phyloP scores from a whole-genome alignment of 2,888 invertebrate genomes.

The Drosophila multiciliata region DNA sequence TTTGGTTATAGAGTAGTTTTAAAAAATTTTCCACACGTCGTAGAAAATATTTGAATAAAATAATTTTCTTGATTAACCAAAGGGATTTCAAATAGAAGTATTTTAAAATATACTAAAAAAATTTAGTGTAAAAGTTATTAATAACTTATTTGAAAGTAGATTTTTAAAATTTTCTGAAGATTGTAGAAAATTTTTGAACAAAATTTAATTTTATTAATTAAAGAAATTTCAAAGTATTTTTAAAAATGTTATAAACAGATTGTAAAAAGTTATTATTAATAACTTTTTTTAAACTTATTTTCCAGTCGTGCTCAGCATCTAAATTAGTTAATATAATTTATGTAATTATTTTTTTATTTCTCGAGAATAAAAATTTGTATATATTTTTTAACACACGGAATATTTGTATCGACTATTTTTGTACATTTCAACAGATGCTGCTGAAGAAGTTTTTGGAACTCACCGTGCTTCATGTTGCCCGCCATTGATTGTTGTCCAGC shows the following conservation, averaged over 20 bases:
- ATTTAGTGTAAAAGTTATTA: neutral
- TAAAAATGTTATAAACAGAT: neutral
- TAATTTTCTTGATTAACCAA: neutral
- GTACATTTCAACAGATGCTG: neutral
- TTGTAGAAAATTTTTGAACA: neutral
- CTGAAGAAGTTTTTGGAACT: constrained; percentile 20
- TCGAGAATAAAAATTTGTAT: neutral
- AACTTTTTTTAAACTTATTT: neutral
- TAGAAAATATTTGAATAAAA: neutral
- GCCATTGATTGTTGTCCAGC: constrained; percentile 85
- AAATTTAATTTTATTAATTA: neutral
- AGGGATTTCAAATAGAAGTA: neutral
- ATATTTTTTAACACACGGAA: neutral
- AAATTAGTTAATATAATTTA: neutral
- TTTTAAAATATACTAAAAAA: too few species aligned
- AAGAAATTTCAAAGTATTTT: too few species aligned
- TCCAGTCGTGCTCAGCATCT: neutral
- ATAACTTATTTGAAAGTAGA: neutral
- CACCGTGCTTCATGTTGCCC: constrained; percentile 86
- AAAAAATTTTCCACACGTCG: neutral
- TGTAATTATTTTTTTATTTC: neutral
- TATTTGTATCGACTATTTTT: neutral
- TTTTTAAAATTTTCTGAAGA: neutral
- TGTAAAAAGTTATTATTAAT: neutral
- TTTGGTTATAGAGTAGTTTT: neutral